A percentile compares a stretch with the other conserved stretches of the same genome.
Evolutionary conservation across 2,797 vertebrate species (phyloP).

Genomic region (Cossypha caffra): DNA sequence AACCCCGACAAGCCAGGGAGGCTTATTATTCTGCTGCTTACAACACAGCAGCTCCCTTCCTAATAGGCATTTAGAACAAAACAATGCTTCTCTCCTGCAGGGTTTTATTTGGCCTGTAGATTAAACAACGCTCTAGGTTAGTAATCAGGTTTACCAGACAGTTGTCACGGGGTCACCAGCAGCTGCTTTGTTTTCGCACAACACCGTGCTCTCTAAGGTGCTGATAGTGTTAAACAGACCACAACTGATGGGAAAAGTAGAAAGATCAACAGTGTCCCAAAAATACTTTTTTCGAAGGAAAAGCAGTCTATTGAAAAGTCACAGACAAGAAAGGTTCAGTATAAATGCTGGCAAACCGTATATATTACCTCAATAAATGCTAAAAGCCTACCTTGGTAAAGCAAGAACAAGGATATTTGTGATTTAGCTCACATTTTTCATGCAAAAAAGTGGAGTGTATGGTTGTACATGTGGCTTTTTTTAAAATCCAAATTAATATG

Average conservation of each 20-base stretch:
- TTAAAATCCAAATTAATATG: not conserved
- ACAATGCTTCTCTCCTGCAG: slow-evolving; percentile 23
- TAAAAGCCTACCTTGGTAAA: not conserved
- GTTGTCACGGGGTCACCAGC: slow-evolving; percentile 3
- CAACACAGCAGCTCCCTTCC: not conserved
- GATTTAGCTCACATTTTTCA: slow-evolving; percentile 21
- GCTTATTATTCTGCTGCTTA: not conserved
- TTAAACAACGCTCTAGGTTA: slow-evolving; percentile 17
- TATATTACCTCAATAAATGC: not conserved
- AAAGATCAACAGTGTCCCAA: not conserved
- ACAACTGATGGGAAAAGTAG: not conserved
- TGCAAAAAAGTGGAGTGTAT: slow-evolving; percentile 13
- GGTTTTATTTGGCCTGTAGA: slow-evolving; percentile 39
- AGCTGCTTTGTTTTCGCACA: slow-evolving; percentile 32
- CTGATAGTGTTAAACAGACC: not conserved
- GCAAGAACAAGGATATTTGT: not conserved
- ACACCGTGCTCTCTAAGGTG: not conserved
- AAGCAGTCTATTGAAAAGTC: not conserved
- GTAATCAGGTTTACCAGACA: slow-evolving; percentile 24
- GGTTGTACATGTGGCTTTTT: not conserved
- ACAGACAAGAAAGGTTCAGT: not conserved
- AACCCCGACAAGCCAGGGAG: slow-evolving; percentile 19
- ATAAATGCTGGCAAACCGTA: not conserved
- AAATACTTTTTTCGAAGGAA: slow-evolving; percentile 38
- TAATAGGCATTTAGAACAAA: slow-evolving; percentile 22